Evolutionary conservation across 2,888 invertebrate species (phyloP).

Genomic region (Ophion slaviceki): DNA sequence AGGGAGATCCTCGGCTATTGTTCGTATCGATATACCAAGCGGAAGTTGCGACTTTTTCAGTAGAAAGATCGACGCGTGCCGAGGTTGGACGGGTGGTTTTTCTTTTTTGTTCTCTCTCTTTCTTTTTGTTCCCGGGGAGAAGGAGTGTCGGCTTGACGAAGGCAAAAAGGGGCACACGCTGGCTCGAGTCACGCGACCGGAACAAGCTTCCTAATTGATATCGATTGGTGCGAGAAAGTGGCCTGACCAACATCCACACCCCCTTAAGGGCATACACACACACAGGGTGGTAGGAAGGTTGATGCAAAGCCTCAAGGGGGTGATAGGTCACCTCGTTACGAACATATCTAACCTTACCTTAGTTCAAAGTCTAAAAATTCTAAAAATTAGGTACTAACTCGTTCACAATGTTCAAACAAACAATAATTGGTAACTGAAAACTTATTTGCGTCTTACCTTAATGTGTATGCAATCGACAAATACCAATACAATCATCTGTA

Average conservation of each 20-base stretch:
- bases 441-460: too few species aligned
- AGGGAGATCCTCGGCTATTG: constrained; percentile 51
- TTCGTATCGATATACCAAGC: constrained; percentile 65
- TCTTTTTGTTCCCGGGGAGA: constrained; percentile 18
- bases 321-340: too few species aligned
- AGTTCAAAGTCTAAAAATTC: too few species aligned
- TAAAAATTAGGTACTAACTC: too few species aligned
- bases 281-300: too few species aligned
- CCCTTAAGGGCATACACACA: background rate
- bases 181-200: constrained; percentile 81
- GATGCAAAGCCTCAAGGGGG: too few species aligned
- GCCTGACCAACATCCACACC: constrained; percentile 62
- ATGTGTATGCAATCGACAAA: too few species aligned
- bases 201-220: constrained; percentile 83
- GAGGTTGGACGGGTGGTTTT: constrained; percentile 71
- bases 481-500: too few species aligned
- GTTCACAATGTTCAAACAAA: too few species aligned
- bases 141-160: constrained; percentile 47
- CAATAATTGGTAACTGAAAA: too few species aligned
- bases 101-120: background rate
- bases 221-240: constrained; percentile 75
- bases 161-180: constrained; percentile 26
- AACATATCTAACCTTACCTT: too few species aligned
- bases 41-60: constrained; percentile 75
- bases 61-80: constrained; percentile 78